A percentile compares a stretch with the other conserved stretches of the same genome.
Conservation (phyloP, 2,113 vertebrate genomes). For the Gymnobelideus leadbeateri region DNA sequence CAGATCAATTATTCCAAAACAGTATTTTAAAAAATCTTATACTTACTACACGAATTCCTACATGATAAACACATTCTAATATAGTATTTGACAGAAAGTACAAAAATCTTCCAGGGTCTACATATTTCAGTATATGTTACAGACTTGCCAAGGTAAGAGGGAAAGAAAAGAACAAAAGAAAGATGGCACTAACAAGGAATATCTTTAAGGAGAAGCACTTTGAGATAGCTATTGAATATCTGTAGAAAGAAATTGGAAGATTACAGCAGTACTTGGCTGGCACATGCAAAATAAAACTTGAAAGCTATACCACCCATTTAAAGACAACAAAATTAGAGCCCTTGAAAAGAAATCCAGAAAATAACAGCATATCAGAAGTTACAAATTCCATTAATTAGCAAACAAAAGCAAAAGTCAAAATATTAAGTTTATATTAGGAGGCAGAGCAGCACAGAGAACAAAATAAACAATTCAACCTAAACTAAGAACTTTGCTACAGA, state of each 20-base stretch:
- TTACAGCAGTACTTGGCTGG: background rate
- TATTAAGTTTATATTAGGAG: background rate
- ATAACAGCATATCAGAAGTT: background rate
- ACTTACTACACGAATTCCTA: background rate
- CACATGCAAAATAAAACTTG: background rate
- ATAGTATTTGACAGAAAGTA: background rate
- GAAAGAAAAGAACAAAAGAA: background rate
- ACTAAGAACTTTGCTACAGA: background rate
- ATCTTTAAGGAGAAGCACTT: background rate
- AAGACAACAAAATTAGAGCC: background rate
- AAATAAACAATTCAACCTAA: background rate
- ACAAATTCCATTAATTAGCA: background rate
- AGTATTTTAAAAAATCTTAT: background rate
- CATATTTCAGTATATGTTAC: background rate
- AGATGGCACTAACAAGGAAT: background rate
- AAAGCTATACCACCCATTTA: background rate
- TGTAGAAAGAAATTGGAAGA: background rate
- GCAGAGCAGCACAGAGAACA: background rate
- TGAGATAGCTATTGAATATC: background rate
- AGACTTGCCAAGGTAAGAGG: background rate
- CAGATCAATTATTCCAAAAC: background rate
- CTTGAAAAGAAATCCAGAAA: background rate
- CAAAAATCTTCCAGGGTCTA: background rate
- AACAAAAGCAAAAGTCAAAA: background rate
- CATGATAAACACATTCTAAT: background rate